These are phyloP conservation scores for Triplophysa rosa DNA, from an alignment of 2,113 vertebrate species.

Conservation along the genomic window DNA sequence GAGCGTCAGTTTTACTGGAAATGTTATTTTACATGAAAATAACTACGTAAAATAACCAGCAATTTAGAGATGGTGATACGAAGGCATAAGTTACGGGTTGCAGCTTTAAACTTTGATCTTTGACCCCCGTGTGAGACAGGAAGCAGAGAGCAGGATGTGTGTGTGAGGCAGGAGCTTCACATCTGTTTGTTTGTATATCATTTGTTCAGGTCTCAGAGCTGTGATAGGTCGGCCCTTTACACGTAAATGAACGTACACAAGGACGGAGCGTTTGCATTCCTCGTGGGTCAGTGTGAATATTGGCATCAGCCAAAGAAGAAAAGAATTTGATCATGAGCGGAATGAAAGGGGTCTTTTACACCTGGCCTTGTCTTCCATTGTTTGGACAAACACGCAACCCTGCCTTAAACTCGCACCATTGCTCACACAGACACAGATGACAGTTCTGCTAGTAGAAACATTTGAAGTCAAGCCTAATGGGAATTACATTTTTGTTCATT, in stretches of 20 bases:
- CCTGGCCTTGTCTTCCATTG: too few relatives aligned
- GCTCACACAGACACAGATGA: background rate
- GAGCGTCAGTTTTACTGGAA: too few relatives aligned
- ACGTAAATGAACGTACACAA: background rate
- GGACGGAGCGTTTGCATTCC: background rate
- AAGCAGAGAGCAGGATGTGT: slow-evolving; percentile 9
- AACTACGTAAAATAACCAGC: too few relatives aligned
- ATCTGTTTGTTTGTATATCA: background rate
- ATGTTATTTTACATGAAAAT: too few relatives aligned
- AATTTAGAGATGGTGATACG: too few relatives aligned
- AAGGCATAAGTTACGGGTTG: too few relatives aligned
- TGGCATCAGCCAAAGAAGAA: background rate
- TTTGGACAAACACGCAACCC: too few relatives aligned
- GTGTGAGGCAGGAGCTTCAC: background rate
- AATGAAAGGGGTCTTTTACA: background rate
- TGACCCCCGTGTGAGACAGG: slow-evolving; percentile 25
- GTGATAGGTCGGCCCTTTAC: background rate
- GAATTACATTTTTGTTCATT: background rate
- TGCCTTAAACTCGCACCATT: too few relatives aligned
- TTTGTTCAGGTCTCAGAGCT: background rate
- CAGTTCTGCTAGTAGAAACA: background rate
- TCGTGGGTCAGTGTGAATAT: slow-evolving; percentile 1
- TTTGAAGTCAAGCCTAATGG: too few relatives aligned
- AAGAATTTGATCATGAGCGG: background rate
- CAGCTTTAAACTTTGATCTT: slow-evolving; percentile 30